These are phyloP conservation scores for Lasiurus borealis DNA, from an alignment of 2,113 vertebrate species.

Conservation along the genomic window DNA sequence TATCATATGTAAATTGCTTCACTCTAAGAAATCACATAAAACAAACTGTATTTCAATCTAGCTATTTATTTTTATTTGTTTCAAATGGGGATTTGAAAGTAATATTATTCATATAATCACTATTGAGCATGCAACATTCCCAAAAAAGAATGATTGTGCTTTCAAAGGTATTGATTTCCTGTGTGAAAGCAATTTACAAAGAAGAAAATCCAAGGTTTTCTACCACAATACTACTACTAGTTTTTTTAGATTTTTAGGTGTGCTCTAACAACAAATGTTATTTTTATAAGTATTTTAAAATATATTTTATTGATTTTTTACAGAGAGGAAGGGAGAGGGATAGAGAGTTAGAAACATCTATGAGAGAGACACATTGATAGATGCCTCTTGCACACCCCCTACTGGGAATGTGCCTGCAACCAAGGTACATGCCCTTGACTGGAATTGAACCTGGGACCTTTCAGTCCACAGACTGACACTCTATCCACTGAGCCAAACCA, in stretches of 20 bases:
- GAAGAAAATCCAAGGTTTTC: neutral
- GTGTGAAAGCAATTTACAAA: conserved; percentile 50
- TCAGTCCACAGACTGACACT: too few species aligned
- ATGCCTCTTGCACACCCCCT: too few species aligned
- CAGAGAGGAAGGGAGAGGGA: too few species aligned
- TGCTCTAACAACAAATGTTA: neutral
- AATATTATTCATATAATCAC: conserved; percentile 37
- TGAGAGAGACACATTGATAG: too few species aligned
- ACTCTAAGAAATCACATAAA: conserved; percentile 40
- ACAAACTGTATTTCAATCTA: conserved; percentile 26
- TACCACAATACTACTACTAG: neutral
- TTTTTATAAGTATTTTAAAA: neutral
- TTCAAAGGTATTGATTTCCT: conserved; percentile 59
- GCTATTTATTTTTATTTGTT: conserved; percentile 47
- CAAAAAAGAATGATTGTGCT: conserved; percentile 36
- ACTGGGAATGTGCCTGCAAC: too few species aligned
- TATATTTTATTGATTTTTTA: too few species aligned
- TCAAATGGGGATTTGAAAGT: conserved; percentile 37
- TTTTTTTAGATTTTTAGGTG: conserved; percentile 11
- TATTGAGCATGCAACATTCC: conserved; percentile 38
- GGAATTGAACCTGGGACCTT: too few species aligned
- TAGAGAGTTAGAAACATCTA: too few species aligned
- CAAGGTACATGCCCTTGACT: too few species aligned
- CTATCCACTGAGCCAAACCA: too few species aligned
- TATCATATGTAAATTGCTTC: conserved; percentile 9